Percentiles rank a stretch among this genome's conserved stretches.
Evolutionary conservation across 2,888 invertebrate species (phyloP).

Genomic region (Choreutis nemorana): DNA sequence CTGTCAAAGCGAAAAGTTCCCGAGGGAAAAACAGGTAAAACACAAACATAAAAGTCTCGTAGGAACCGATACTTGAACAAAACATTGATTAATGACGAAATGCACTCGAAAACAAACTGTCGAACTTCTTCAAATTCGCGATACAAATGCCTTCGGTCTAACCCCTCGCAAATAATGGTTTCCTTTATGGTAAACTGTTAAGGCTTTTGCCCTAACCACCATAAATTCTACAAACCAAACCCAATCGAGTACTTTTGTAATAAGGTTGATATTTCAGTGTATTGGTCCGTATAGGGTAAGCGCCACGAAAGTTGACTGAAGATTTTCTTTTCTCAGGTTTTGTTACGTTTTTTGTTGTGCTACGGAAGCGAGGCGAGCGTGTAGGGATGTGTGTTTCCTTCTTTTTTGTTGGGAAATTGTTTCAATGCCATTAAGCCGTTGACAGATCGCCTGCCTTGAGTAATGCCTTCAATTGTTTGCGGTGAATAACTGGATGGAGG

Average conservation of each 20-base stretch:
- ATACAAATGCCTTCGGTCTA: slow-evolving; percentile 59
- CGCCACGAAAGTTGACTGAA: slow-evolving; percentile 29
- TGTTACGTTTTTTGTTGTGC: slow-evolving; percentile 54
- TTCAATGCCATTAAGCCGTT: slow-evolving; percentile 64
- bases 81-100: slow-evolving; percentile 65
- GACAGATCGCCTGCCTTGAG: slow-evolving; percentile 57
- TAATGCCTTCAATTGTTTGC: slow-evolving; percentile 51
- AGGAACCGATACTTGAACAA: slow-evolving; percentile 36
- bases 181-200: slow-evolving; percentile 34
- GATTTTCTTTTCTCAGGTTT: slow-evolving; percentile 42
- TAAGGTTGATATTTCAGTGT: slow-evolving; percentile 15
- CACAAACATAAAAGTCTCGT: slow-evolving; percentile 43
- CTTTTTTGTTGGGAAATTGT: slow-evolving; percentile 63
- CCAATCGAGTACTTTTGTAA: accelerated
- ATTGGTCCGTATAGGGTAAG: slow-evolving; percentile 23
- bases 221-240: slow-evolving; percentile 8
- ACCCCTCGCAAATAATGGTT: slow-evolving; percentile 64
- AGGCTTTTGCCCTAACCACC: slow-evolving; percentile 21
- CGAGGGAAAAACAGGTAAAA: slow-evolving; percentile 49
- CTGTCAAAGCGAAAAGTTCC: slow-evolving; percentile 45
- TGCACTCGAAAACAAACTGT: slow-evolving; percentile 67
- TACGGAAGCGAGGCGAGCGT: slow-evolving; percentile 52
- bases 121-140: slow-evolving; percentile 64
- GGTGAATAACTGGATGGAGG: slow-evolving; percentile 17
- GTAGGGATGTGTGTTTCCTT: slow-evolving; percentile 58